Conservation (phyloP, 1,140 invertebrate genomes). For the Pygmarrhopalites habei region DNA sequence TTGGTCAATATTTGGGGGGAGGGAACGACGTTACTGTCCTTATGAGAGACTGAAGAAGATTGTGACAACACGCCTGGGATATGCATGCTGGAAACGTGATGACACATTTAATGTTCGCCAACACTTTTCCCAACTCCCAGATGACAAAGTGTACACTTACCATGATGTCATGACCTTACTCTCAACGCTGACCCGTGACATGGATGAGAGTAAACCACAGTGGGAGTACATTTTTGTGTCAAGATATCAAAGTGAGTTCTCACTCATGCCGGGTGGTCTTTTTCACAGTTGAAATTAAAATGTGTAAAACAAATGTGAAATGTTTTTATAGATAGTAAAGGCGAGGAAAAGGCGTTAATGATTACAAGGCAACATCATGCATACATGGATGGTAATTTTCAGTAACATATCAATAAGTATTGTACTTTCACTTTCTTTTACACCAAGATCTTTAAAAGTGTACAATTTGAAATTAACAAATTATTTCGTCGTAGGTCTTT, state of each 20-base stretch:
- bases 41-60: slow-evolving; percentile 21
- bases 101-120: slow-evolving; percentile 4
- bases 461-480: too few relatives aligned
- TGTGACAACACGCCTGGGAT: not conserved
- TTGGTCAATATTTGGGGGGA: not conserved
- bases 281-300: not conserved
- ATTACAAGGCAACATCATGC: slow-evolving; percentile 15
- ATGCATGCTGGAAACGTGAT: slow-evolving; percentile 15
- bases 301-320: too few relatives aligned
- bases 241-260: slow-evolving; percentile 9
- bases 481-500: too few relatives aligned
- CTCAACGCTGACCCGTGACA: not conserved
- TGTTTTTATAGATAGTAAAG: slow-evolving; percentile 6
- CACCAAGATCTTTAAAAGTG: too few relatives aligned
- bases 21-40: not conserved
- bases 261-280: not conserved
- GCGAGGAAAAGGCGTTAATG: not conserved
- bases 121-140: not conserved
- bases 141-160: slow-evolving; percentile 7
- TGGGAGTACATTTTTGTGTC: slow-evolving; percentile 14
- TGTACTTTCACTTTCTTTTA: too few relatives aligned
- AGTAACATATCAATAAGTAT: too few relatives aligned
- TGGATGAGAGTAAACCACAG: slow-evolving; percentile 14
- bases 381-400: slow-evolving; percentile 15
- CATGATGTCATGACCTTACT: slow-evolving; percentile 13